Evolutionary conservation across 2,888 invertebrate species (phyloP).

Genomic region (Drosophila buzzatii): DNA sequence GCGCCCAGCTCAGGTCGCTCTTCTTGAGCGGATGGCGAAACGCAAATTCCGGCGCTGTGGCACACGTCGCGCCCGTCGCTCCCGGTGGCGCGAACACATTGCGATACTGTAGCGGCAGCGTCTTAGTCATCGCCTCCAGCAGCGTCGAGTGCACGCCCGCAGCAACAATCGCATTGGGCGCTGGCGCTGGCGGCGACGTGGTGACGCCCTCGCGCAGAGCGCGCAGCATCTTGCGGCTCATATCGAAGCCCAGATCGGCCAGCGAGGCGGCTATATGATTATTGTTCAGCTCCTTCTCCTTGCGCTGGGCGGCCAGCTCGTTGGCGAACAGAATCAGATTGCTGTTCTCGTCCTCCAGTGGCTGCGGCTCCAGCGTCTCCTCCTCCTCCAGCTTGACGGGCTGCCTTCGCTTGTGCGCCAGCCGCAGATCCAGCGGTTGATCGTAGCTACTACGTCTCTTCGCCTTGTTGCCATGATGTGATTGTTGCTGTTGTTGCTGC

Average conservation of each 20-base stretch:
- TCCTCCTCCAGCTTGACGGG: slow-evolving; percentile 23
- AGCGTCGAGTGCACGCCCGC: slow-evolving; percentile 89
- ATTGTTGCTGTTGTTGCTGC: slow-evolving; percentile 47
- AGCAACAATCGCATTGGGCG: slow-evolving; percentile 79
- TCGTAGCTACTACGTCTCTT: slow-evolving; percentile 85
- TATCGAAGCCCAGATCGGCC: slow-evolving; percentile 74
- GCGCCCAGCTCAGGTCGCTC: slow-evolving; percentile 53
- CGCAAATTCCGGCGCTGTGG: slow-evolving; percentile 87
- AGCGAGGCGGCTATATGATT: slow-evolving; percentile 73
- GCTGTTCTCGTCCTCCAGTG: slow-evolving; percentile 92
- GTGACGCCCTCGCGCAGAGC: slow-evolving; percentile 66
- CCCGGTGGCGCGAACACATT: slow-evolving; percentile 82
- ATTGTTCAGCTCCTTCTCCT: slow-evolving; percentile 76
- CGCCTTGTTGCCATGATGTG: slow-evolving; percentile 64
- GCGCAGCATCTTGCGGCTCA: slow-evolving; percentile 74
- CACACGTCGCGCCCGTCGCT: slow-evolving; percentile 83
- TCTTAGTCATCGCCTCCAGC: slow-evolving; percentile 90
- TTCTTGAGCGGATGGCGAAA: slow-evolving; percentile 86
- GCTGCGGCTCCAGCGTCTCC: slow-evolving; percentile 41
- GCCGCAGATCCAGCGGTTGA: slow-evolving; percentile 94
- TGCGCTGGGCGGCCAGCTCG: slow-evolving; percentile 61
- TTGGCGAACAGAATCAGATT: slow-evolving; percentile 88
- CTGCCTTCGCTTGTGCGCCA: slow-evolving; percentile 91
- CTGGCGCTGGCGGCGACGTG: slow-evolving; percentile 66
- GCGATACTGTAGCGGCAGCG: slow-evolving; percentile 88